Evolutionary conservation across 2,888 invertebrate genomes (phyloP).

Genomic region (Papilio gigon): DNA sequence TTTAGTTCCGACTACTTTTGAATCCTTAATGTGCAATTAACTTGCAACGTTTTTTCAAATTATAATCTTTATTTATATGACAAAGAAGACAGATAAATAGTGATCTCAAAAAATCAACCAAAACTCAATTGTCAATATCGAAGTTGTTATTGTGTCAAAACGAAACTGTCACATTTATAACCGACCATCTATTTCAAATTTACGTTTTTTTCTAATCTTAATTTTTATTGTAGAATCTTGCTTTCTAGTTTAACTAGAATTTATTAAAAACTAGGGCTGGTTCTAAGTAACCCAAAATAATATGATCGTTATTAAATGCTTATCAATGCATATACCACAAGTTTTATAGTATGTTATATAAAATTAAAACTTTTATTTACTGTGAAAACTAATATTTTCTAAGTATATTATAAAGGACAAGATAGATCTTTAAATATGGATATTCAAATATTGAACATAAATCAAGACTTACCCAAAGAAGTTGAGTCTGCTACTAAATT

Average conservation of each 20-base stretch:
- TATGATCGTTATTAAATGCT: not conserved
- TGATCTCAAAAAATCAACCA: too few relatives aligned
- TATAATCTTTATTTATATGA: too few relatives aligned
- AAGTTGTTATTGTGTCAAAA: too few relatives aligned
- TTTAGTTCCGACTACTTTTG: too few relatives aligned
- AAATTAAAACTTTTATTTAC: too few relatives aligned
- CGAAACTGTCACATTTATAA: conserved; percentile 1
- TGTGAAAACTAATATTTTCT: too few relatives aligned
- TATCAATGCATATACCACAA: not conserved
- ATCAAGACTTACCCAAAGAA: conserved; percentile 33
- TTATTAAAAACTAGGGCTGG: not conserved
- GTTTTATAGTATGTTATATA: too few relatives aligned
- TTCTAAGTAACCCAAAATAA: not conserved
- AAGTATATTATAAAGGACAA: not conserved
- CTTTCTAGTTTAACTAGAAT: not conserved
- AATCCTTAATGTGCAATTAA: too few relatives aligned
- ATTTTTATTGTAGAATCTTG: not conserved
- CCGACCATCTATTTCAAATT: not conserved
- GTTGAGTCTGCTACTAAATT: conserved; percentile 56
- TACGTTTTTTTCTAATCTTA: not conserved
- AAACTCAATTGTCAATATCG: too few relatives aligned
- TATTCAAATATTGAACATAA: conserved; percentile 13
- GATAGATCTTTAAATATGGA: conserved; percentile 14
- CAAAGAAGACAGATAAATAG: too few relatives aligned
- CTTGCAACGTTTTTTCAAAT: too few relatives aligned